These are phyloP conservation scores for Pygmarrhopalites habei DNA, from an alignment of 1,140 invertebrate genomes.

Conservation along the genomic window DNA sequence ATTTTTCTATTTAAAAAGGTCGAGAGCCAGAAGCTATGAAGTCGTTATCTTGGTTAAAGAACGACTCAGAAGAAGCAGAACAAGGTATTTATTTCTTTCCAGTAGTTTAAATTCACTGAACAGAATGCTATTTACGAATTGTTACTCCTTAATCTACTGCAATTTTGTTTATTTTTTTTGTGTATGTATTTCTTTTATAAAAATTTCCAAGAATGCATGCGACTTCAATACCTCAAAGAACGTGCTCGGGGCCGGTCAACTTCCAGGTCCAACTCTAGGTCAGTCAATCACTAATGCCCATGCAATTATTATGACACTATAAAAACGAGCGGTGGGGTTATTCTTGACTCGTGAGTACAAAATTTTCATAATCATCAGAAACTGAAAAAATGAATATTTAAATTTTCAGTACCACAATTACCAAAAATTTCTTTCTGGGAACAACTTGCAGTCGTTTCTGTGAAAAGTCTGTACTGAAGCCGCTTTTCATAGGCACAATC, in stretches of 20 bases:
- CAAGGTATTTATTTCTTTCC: no score
- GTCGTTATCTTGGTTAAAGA: slow-evolving; percentile 45
- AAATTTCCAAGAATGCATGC: slow-evolving; percentile 48
- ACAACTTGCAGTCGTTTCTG: slow-evolving; percentile 42
- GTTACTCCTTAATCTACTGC: no score
- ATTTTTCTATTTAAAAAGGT: no score
- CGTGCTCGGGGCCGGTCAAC: slow-evolving; percentile 37
- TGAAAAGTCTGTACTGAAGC: slow-evolving; percentile 52
- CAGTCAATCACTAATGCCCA: slow-evolving; percentile 18
- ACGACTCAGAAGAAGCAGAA: slow-evolving; percentile 42
- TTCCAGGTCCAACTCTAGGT: not conserved
- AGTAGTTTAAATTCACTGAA: no score
- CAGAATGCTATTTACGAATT: no score
- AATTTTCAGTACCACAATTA: no score
- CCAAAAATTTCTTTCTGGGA: slow-evolving; percentile 41
- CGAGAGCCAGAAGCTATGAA: slow-evolving; percentile 44
- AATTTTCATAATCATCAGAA: no score
- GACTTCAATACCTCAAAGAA: slow-evolving; percentile 49
- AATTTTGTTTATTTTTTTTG: no score
- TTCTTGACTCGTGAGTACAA: no score
- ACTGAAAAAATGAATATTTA: no score
- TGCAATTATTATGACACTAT: slow-evolving; percentile 40
- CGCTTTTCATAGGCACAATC: slow-evolving; percentile 55
- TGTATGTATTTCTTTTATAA: no score
- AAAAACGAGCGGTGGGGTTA: no score